Percentiles rank a stretch among this genome's conserved stretches.
phyloP scores from a whole-genome alignment of 1,140 invertebrate genomes.

The Carcinoscorpius rotundicauda region DNA sequence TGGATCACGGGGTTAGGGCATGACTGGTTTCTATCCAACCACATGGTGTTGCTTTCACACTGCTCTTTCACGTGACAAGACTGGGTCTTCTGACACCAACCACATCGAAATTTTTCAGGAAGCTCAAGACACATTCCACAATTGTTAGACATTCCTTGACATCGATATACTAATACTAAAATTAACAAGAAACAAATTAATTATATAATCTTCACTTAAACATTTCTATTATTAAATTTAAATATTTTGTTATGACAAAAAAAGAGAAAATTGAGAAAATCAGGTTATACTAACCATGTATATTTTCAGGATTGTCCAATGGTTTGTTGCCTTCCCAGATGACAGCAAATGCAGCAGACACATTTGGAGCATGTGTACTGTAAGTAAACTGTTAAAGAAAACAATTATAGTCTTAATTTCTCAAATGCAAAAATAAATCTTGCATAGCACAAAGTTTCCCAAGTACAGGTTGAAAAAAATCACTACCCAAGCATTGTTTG shows the following conservation, averaged over 20 bases:
- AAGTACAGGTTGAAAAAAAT: no score
- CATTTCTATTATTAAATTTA: no score
- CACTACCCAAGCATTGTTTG: no score
- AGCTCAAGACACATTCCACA: conserved; percentile 87
- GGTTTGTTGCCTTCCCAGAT: conserved; percentile 92
- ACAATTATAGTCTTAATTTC: background rate
- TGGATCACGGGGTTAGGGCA: conserved; percentile 78
- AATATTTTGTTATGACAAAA: no score
- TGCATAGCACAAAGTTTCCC: no score
- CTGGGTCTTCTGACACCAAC: conserved; percentile 78
- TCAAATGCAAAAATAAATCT: no score
- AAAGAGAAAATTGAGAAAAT: no score
- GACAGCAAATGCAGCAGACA: conserved; percentile 84
- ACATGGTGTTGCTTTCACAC: conserved; percentile 54
- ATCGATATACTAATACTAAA: conserved; percentile 70
- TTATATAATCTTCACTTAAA: no score
- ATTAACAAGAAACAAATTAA: background rate
- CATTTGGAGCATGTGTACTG: conserved; percentile 51
- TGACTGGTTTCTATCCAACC: conserved; percentile 77
- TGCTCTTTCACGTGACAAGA: conserved; percentile 83
- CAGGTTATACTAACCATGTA: conserved; percentile 52
- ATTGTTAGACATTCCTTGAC: conserved; percentile 88
- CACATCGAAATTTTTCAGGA: conserved; percentile 79
- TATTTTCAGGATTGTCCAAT: conserved; percentile 86
- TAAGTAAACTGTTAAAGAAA: conserved; percentile 24